Percentiles rank a stretch among this genome's conserved stretches.
These are phyloP conservation scores for Melanotaenia nigrans DNA, from an alignment of 2,797 vertebrate species.

Conservation along the genomic window DNA sequence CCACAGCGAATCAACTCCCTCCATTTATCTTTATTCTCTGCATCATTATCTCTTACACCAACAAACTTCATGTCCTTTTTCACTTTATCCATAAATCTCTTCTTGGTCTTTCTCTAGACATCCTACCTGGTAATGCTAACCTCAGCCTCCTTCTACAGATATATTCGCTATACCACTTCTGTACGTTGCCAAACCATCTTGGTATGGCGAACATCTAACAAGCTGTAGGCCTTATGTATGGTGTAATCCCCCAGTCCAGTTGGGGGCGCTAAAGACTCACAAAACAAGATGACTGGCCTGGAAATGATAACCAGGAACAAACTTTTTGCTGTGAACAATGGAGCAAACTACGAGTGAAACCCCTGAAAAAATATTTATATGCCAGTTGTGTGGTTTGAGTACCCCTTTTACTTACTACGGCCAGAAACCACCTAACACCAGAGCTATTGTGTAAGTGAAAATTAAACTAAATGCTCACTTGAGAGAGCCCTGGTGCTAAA, in stretches of 20 bases:
- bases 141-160: too few relatives aligned
- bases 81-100: too few relatives aligned
- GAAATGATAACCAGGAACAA: slow-evolving; percentile 36
- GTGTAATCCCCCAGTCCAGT: slow-evolving; percentile 46
- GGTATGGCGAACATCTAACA: not conserved
- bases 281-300: slow-evolving; percentile 4
- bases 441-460: slow-evolving; percentile 86
- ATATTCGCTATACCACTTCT: not conserved
- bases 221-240: not conserved
- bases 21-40: too few relatives aligned
- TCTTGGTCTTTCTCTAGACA: not conserved
- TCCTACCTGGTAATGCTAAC: too few relatives aligned
- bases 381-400: slow-evolving; percentile 84
- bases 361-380: slow-evolving; percentile 80
- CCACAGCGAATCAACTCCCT: too few relatives aligned
- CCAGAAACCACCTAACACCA: slow-evolving; percentile 87
- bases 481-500: not conserved
- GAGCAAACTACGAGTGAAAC: slow-evolving; percentile 39
- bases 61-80: too few relatives aligned
- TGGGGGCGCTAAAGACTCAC: slow-evolving; percentile 57
- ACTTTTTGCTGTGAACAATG: slow-evolving; percentile 66
- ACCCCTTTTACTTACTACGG: slow-evolving; percentile 86
- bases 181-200: not conserved
- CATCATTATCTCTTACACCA: too few relatives aligned
- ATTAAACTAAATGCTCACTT: not conserved